Conservation (phyloP, 2,888 invertebrate species). For the Caenorhabditis sulstoni region DNA sequence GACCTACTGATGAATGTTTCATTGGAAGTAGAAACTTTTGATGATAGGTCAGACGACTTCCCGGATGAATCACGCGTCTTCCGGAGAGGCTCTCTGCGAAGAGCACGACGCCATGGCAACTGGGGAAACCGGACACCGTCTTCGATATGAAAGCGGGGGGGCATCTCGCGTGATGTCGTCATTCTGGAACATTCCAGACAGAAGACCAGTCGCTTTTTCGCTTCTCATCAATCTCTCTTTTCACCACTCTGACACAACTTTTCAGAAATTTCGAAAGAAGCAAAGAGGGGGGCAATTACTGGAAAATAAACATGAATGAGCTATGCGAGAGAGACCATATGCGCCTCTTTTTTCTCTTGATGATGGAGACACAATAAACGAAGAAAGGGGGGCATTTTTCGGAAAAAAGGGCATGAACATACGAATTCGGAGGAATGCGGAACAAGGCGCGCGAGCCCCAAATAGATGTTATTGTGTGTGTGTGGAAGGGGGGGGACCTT, state of each 20-base stretch:
- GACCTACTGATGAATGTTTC: conserved; percentile 50
- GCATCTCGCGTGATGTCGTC: conserved; percentile 27
- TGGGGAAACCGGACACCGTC: conserved; percentile 37
- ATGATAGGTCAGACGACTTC: conserved; percentile 25
- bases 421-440: conserved; percentile 1
- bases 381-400: conserved; percentile 5
- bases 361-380: conserved; percentile 10
- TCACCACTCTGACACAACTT: neutral
- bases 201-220: neutral
- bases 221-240: neutral
- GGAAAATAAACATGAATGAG: conserved; percentile 49
- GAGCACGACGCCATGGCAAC: conserved; percentile 36
- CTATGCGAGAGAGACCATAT: conserved; percentile 27
- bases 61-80: conserved; percentile 22
- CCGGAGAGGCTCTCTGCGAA: neutral
- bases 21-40: conserved; percentile 27
- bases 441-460: neutral
- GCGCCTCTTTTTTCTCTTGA: conserved; percentile 29
- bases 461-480: conserved; percentile 9
- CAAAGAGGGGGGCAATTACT: conserved; percentile 22
- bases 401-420: conserved; percentile 36
- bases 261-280: conserved; percentile 19
- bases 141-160: neutral
- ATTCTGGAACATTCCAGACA: conserved; percentile 5
- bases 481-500: neutral